Base-by-base conservation (phyloP, 2,797 vertebrate species). In the Myiotriccus ornatus region DNA sequence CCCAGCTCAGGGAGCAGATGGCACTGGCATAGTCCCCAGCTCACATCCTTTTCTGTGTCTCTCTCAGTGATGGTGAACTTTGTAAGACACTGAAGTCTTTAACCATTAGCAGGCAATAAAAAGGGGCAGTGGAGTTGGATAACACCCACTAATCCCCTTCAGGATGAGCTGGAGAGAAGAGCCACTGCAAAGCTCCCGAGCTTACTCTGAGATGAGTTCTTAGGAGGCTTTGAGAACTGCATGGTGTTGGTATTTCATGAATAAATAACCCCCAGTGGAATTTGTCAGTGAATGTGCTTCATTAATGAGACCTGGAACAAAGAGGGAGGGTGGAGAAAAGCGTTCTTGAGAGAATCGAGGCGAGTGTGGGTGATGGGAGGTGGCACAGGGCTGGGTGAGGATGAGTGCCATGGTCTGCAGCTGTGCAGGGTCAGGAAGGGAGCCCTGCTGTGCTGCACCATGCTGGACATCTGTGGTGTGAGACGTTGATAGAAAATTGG, bases 241-340 rank as follows among this genome's bases (percentile, higher is more conserved):
- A 63, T 28, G 67, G 34, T 70, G 81, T 91, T 93, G 87, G 39
- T 93, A 94, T 96, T 96, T 89, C 95, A 94, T 95, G 89, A 96
- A 96, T 97, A 95, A 97, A 94, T 95, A 96, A 96, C 91, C 84
- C 87, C 87, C 55, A 75, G 93, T 8, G 2, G 68, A 68, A 92
- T 95, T 94, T 92, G 84, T 91, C 95, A 77, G 59, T 62, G 91
- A 94, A 87, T 71, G 37, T 77, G 77, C 89, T 79, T 80, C 91
- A 27, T 93, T 86, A 95, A 87, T 60, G 89, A 92, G 41, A 57
- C 63, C 74, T 87, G 70, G 27, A 69, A 83, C 86, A 87, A 93
- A 84, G 56, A 4, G 2, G 21, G 77, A 74, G 41, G 46, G 15
- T 67, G 34, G 41, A 65, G 78, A 50, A 62, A 70, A 79, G 47